These are phyloP conservation scores for Drosophila nr. medialis DNA, from an alignment of 2,888 invertebrate species.

Conservation along the genomic window DNA sequence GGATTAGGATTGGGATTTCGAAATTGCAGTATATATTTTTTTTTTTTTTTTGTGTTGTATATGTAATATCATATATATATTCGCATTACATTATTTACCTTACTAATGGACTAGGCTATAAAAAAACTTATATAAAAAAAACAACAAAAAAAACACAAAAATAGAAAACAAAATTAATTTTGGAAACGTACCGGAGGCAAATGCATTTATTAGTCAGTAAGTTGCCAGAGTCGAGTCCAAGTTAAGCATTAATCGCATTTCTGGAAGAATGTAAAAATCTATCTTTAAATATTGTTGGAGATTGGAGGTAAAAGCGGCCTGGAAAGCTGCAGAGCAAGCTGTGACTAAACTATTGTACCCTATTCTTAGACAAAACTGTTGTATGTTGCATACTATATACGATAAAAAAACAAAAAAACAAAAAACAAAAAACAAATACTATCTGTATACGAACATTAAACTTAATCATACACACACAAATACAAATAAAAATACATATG, in stretches of 20 bases:
- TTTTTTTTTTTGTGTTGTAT: too few species aligned
- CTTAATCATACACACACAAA: conserved; percentile 2
- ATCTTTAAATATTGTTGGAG: conserved; percentile 50
- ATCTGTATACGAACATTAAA: conserved; percentile 41
- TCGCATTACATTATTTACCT: too few species aligned
- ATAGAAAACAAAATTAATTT: conserved; percentile 27
- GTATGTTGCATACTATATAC: conserved; percentile 30
- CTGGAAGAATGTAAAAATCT: conserved; percentile 36
- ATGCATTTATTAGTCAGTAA: conserved; percentile 83
- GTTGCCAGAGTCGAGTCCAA: conserved; percentile 52
- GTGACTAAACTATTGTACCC: conserved; percentile 66
- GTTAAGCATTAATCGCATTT: conserved; percentile 42
- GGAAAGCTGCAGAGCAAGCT: conserved; percentile 66
- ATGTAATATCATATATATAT: too few species aligned
- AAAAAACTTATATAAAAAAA: background rate
- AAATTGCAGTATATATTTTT: too few species aligned
- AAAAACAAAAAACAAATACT: background rate
- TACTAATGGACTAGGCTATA: too few species aligned
- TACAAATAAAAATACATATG: background rate
- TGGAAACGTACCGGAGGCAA: conserved; percentile 82
- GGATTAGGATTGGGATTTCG: too few species aligned
- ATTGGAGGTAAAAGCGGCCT: conserved; percentile 72
- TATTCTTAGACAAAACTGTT: conserved; percentile 36
- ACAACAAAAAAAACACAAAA: background rate
- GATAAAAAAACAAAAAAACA: background rate